These are phyloP conservation scores for Leptobrachium leishanense DNA, from an alignment of 2,113 vertebrate genomes.

Conservation along the genomic window DNA sequence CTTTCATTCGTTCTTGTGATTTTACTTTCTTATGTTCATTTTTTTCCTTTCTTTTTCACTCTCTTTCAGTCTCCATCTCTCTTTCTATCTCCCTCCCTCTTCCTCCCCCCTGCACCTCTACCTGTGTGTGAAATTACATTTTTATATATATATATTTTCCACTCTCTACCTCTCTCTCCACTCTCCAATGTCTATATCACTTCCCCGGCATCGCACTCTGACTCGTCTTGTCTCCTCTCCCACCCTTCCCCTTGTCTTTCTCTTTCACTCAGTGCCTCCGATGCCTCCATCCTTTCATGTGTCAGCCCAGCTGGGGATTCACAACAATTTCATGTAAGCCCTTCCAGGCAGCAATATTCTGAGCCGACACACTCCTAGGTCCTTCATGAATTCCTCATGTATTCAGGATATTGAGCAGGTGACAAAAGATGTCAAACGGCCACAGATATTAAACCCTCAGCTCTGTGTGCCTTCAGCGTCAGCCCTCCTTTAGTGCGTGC, in stretches of 20 bases:
- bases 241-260: background rate
- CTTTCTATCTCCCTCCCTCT: background rate
- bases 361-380: conserved; percentile 28
- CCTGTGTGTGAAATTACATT: too few relatives aligned
- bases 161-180: background rate
- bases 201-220: background rate
- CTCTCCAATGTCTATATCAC: background rate
- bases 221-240: background rate
- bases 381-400: conserved; percentile 51
- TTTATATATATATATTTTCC: too few relatives aligned
- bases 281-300: conserved; percentile 20
- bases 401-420: conserved; percentile 44
- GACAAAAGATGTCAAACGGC: conserved; percentile 44
- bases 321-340: conserved; percentile 45
- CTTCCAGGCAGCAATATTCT: conserved; percentile 52
- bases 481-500: conserved; percentile 4
- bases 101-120: background rate
- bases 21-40: too few relatives aligned
- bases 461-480: background rate
- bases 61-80: background rate
- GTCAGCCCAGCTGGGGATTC: conserved; percentile 28
- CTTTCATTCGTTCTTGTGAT: too few relatives aligned
- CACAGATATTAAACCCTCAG: conserved; percentile 46
- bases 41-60: too few relatives aligned
- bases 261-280: background rate